Conservation (phyloP, 2,797 vertebrate genomes). For the Galagoides demidoff region DNA sequence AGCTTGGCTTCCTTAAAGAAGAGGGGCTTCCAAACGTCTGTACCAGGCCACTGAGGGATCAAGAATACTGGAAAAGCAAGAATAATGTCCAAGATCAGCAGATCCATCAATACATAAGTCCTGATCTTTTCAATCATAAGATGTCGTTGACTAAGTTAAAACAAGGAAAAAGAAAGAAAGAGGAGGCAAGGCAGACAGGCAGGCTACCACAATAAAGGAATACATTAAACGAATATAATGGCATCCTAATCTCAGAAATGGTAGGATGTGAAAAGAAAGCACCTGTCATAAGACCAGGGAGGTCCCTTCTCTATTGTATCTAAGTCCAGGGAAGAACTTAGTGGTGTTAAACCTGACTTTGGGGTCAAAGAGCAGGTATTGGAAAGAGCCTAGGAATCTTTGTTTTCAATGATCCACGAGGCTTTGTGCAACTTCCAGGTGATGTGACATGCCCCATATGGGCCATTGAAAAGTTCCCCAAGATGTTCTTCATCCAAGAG, state of each 20-base stretch:
- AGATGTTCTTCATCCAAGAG: neutral
- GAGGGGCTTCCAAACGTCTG: neutral
- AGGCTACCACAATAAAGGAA: neutral
- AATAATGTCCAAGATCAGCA: neutral
- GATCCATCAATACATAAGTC: neutral
- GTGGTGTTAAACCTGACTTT: neutral
- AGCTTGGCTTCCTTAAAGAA: neutral
- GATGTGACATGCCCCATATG: neutral
- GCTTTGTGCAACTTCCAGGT: neutral
- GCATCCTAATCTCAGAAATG: neutral
- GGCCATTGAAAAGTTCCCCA: neutral
- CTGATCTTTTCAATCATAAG: neutral
- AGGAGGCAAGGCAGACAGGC: neutral
- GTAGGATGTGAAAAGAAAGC: neutral
- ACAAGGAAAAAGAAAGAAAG: neutral
- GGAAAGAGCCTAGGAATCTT: neutral
- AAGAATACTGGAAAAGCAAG: neutral
- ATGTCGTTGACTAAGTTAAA: neutral
- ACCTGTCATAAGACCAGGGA: neutral
- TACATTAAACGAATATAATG: neutral
- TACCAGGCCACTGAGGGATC: neutral
- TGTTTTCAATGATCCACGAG: neutral
- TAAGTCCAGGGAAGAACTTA: neutral
- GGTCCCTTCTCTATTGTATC: neutral
- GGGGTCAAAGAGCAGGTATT: neutral